These are phyloP conservation scores for Myoxocephalus aenaeus DNA, from an alignment of 2,797 vertebrate species.

Conservation along the genomic window DNA sequence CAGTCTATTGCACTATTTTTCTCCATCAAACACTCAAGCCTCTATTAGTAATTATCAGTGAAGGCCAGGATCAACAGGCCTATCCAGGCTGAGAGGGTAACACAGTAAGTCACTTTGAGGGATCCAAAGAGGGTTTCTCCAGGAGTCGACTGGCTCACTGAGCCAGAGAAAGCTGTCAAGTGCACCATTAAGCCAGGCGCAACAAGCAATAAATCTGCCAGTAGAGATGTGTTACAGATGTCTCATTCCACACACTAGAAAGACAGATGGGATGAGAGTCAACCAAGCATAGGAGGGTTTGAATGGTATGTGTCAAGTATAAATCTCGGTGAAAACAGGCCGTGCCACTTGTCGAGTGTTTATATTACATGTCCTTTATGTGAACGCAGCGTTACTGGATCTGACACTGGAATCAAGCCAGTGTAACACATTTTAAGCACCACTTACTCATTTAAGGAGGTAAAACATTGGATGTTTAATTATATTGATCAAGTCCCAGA, in stretches of 20 bases:
- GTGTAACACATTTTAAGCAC: constrained; percentile 11
- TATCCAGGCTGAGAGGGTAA: constrained; percentile 36
- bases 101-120: constrained; percentile 47
- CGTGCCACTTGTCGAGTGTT: constrained; percentile 14
- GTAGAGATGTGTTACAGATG: constrained; percentile 59
- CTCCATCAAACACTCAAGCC: not conserved
- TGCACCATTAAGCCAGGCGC: constrained; percentile 60
- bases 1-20: not conserved
- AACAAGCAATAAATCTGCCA: constrained; percentile 65
- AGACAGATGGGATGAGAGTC: constrained; percentile 39
- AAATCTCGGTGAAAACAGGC: constrained; percentile 34
- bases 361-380: constrained; percentile 17
- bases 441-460: constrained; percentile 19
- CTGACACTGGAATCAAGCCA: constrained; percentile 19
- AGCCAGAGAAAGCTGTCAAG: constrained; percentile 66
- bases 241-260: constrained; percentile 49
- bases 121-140: constrained; percentile 40
- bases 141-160: constrained; percentile 55
- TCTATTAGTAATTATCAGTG: constrained; percentile 22
- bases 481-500: constrained; percentile 42
- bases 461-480: constrained; percentile 32
- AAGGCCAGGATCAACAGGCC: constrained; percentile 28
- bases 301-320: constrained; percentile 44
- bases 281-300: constrained; percentile 35
- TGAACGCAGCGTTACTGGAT: constrained; percentile 24